Evolutionary conservation across 2,113 vertebrate species (phyloP), one percentile per base, ranked within the genome.

Genomic region (Candoia aspera): DNA sequence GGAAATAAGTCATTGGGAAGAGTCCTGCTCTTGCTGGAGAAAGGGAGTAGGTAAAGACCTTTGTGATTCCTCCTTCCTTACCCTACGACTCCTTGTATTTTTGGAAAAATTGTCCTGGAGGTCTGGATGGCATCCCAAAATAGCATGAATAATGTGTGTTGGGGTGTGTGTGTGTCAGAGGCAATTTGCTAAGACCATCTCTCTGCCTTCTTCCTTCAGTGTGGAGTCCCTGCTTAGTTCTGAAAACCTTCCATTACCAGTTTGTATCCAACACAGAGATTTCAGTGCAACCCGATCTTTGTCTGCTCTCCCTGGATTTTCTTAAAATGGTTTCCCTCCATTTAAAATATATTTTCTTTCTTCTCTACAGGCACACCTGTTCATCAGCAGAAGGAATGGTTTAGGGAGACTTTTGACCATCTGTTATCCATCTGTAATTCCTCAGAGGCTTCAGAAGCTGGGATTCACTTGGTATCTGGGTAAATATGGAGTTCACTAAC

Each of bases 401-500:
- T 99, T 96, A 97, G 96, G 95, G 97, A 99, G 91, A 98, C 98
- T 9, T 99, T 99, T 93, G 94, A 98, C 84, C 98, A 98, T 93
- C 95, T 99, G 87, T 96, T 97, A 86, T 94, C 95, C 55, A 98
- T 99, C 24, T 97, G 97, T 90, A 97, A 96, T 85, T 99, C 98
- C 3, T 29, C 96, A 0, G 95, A 98, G 23, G 97, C 98, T 0
- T 93, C 97, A 3, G 98, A 98, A 0, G 98, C 98, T 17, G 99
- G 99, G 62, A 96, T 99, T 53, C 94, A 97, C 59, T 95, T 99
- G 87, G 96, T 97, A 58, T 99, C 98, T 53, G 99, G 99, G 99
- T 99, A 98, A 97, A 96, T 89, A 59, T 5, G 2, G 23, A 79
- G 13, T 55, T 5, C 0, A 0, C 0, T 23, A n/a, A 33, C 86